These are phyloP conservation scores for Drosophila macrothrix DNA, from an alignment of 2,888 invertebrate genomes.

Conservation along the genomic window DNA sequence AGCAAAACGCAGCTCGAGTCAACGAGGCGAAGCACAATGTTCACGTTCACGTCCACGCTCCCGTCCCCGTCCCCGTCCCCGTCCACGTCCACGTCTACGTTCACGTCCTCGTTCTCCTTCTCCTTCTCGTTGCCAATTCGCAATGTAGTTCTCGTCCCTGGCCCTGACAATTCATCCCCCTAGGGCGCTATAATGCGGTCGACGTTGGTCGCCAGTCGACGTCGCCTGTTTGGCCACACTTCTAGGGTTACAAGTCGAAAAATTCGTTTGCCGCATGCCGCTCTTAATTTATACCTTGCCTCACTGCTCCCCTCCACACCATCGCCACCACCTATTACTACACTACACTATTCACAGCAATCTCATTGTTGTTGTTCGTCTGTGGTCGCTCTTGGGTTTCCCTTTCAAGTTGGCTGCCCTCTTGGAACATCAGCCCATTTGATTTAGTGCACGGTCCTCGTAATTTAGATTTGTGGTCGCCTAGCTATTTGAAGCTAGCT, in stretches of 20 bases:
- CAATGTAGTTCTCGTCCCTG: conserved; percentile 9
- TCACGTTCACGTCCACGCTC: background rate
- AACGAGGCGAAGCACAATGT: conserved; percentile 42
- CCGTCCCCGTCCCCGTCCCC: background rate
- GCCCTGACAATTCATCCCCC: conserved; percentile 68
- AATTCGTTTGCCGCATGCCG: conserved; percentile 58
- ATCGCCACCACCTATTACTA: background rate
- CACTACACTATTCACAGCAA: conserved; percentile 9
- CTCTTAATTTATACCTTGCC: conserved; percentile 73
- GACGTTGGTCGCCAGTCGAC: conserved; percentile 21
- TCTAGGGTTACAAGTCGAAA: conserved; percentile 68
- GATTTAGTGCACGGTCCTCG: conserved; percentile 71
- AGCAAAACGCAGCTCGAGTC: conserved; percentile 26
- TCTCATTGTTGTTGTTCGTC: conserved; percentile 37
- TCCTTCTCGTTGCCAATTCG: background rate
- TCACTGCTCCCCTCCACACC: background rate
- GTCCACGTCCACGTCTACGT: background rate
- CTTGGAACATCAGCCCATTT: conserved; percentile 54
- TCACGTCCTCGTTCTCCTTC: background rate
- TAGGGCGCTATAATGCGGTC: conserved; percentile 78
- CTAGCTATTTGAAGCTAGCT: conserved; percentile 36
- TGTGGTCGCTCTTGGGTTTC: conserved; percentile 71
- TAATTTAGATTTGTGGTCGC: conserved; percentile 77
- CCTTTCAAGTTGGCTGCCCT: conserved; percentile 55
- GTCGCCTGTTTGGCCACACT: conserved; percentile 47